Evolutionary conservation across 1,140 invertebrate genomes (phyloP).

Genomic region (Drosophila ambigua): DNA sequence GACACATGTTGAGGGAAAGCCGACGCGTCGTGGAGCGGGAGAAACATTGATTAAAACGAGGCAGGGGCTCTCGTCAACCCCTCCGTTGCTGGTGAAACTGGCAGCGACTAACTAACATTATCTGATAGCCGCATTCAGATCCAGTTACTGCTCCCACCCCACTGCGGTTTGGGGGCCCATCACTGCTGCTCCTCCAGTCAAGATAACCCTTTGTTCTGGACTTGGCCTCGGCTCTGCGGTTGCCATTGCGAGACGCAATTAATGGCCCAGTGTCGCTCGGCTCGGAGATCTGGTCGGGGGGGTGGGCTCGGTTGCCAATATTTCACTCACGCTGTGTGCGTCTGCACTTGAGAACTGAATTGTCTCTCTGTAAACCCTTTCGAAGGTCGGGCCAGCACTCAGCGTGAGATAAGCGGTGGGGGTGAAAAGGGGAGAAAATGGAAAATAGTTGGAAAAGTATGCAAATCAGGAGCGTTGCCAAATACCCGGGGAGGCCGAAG

Average conservation of each 20-base stretch:
- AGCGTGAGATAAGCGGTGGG: constrained; percentile 53
- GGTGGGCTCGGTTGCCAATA: constrained; percentile 31
- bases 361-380: constrained; percentile 64
- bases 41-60: constrained; percentile 38
- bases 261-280: constrained; percentile 46
- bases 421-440: constrained; percentile 27
- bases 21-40: background rate
- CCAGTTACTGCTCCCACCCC: constrained; percentile 25
- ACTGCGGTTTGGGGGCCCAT: constrained; percentile 23
- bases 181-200: constrained; percentile 8
- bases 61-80: constrained; percentile 21
- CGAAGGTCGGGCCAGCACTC: constrained; percentile 41
- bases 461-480: constrained; percentile 56
- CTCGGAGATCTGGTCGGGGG: constrained; percentile 19
- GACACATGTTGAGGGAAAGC: constrained; percentile 66
- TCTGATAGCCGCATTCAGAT: constrained; percentile 43
- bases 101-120: constrained; percentile 47
- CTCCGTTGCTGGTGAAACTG: background rate
- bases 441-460: constrained; percentile 77
- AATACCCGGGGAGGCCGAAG: constrained; percentile 8
- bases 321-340: constrained; percentile 31
- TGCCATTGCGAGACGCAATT: constrained; percentile 59
- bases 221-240: constrained; percentile 51
- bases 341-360: constrained; percentile 48
- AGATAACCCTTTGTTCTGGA: constrained; percentile 64